phyloP scores from a whole-genome alignment of 2,888 invertebrate species.

The Trissoscelio sp. region DNA sequence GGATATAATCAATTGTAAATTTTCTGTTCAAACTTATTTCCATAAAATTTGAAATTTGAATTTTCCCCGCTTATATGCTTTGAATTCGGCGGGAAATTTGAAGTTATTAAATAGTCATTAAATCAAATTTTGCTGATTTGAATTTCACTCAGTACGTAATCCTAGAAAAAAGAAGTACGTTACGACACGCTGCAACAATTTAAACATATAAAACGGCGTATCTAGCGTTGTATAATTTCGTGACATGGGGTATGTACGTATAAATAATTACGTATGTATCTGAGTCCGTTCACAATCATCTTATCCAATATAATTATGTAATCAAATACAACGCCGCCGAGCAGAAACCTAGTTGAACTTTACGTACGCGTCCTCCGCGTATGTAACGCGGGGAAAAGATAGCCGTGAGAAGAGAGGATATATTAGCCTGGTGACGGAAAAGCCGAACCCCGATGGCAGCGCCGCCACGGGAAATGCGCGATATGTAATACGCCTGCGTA shows the following conservation, averaged over 20 bases:
- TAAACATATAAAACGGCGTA: conserved; percentile 37
- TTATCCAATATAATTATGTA: conserved; percentile 74
- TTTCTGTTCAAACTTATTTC: not conserved
- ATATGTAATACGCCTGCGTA: conserved; percentile 23
- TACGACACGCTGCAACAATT: conserved; percentile 29
- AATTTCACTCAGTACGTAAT: conserved; percentile 1
- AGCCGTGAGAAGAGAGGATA: conserved; percentile 70
- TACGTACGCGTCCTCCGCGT: conserved; percentile 62
- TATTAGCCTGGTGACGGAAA: conserved; percentile 61
- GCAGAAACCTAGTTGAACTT: conserved; percentile 72
- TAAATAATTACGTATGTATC: conserved; percentile 59
- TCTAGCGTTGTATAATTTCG: conserved; percentile 32
- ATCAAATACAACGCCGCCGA: conserved; percentile 73
- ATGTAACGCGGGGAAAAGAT: conserved; percentile 62
- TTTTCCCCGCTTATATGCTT: too few relatives aligned
- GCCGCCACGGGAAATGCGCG: conserved; percentile 6
- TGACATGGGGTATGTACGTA: conserved; percentile 36
- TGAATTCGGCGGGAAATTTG: conserved; percentile 9
- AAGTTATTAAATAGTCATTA: too few relatives aligned
- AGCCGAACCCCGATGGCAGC: conserved; percentile 29
- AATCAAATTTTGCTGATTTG: conserved; percentile 10
- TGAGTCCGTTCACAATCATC: conserved; percentile 56
- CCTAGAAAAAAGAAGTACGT: conserved; percentile 1
- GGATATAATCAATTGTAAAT: not conserved
- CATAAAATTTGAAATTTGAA: too few relatives aligned